Evolutionary conservation across 2,888 invertebrate genomes (phyloP).

Genomic region (Sesia bembeciformis): DNA sequence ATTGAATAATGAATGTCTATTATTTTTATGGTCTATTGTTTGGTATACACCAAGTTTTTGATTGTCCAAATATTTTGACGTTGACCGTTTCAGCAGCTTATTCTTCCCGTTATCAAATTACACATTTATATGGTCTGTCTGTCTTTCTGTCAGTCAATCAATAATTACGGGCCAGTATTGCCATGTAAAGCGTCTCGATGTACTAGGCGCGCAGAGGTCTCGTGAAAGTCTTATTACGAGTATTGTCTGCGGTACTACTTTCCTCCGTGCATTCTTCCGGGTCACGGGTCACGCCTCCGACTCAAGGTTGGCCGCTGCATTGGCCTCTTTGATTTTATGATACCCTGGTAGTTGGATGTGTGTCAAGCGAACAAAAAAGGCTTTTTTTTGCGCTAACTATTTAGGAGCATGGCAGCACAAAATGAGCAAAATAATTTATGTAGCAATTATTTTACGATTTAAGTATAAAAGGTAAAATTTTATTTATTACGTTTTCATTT

Average conservation of each 20-base stretch:
- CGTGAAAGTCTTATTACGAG: conserved; percentile 38
- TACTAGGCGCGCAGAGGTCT: conserved; percentile 38
- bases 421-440: no score
- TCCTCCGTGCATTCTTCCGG: conserved; percentile 34
- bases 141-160: not conserved
- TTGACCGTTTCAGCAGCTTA: no score
- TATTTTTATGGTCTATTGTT: no score
- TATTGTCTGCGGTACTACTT: conserved; percentile 42
- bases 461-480: no score
- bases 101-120: no score
- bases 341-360: conserved; percentile 29
- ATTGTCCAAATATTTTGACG: no score
- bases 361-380: not conserved
- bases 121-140: not conserved
- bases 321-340: conserved; percentile 41
- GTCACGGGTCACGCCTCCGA: conserved; percentile 27
- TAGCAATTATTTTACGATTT: no score
- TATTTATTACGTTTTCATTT: no score
- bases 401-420: not conserved
- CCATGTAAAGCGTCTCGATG: conserved; percentile 1
- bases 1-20: no score
- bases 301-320: conserved; percentile 31
- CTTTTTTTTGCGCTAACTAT: not conserved
- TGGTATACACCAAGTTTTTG: no score
- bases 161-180: not conserved